These are phyloP conservation scores for Etheostoma nigrum DNA, from an alignment of 2,797 vertebrate genomes.

Conservation along the genomic window DNA sequence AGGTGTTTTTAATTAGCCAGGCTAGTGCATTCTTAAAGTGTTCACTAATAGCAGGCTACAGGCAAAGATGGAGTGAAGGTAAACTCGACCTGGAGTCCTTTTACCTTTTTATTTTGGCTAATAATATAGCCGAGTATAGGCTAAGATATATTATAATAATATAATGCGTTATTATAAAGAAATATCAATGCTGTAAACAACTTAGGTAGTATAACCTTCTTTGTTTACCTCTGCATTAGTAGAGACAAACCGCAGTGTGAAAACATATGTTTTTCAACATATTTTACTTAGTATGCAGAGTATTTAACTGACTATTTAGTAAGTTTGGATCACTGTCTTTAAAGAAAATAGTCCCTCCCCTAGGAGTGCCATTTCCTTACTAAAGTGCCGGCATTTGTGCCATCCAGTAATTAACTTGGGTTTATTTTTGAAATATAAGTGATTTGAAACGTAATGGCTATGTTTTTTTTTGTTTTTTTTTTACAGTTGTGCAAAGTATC, in stretches of 20 bases:
- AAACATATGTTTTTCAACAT: slow-evolving; percentile 5
- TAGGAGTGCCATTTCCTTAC: slow-evolving; percentile 35
- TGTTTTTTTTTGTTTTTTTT: not conserved
- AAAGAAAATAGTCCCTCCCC: slow-evolving; percentile 50
- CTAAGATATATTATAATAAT: not conserved
- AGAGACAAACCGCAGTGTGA: not conserved
- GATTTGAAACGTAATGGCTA: slow-evolving; percentile 4
- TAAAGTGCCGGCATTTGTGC: slow-evolving; percentile 20
- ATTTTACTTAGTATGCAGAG: not conserved
- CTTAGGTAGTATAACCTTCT: not conserved
- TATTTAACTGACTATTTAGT: slow-evolving; percentile 5
- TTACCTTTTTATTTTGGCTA: not conserved
- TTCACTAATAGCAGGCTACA: not conserved
- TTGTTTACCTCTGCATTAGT: not conserved
- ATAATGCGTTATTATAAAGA: not conserved
- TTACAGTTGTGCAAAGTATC: not conserved
- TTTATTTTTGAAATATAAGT: not conserved
- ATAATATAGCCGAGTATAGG: not conserved
- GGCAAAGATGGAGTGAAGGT: not conserved
- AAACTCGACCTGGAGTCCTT: not conserved
- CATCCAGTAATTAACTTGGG: not conserved
- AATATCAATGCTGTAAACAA: not conserved
- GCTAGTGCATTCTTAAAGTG: not conserved
- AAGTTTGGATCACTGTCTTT: slow-evolving; percentile 41
- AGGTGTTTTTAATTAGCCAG: slow-evolving; percentile 16